Percentiles rank a stretch among this genome's conserved stretches.
Evolutionary conservation across 1,140 invertebrate species (phyloP).

Genomic region (Drosophila asahinai): DNA sequence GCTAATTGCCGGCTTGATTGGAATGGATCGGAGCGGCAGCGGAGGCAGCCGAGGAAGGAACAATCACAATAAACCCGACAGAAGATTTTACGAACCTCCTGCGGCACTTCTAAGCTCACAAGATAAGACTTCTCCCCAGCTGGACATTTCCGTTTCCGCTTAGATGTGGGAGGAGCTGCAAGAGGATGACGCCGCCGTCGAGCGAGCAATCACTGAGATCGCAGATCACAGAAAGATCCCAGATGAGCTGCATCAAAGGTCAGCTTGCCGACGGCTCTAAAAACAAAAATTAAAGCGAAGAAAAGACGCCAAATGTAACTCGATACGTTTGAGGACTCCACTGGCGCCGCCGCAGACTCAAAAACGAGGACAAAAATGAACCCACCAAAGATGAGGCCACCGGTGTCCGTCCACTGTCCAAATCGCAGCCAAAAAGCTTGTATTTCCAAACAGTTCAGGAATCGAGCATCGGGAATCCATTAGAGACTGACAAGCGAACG

Average conservation of each 20-base stretch:
- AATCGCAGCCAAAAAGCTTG: slow-evolving; percentile 51
- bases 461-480: slow-evolving; percentile 56
- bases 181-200: background rate
- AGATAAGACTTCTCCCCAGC: slow-evolving; percentile 17
- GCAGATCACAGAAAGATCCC: slow-evolving; percentile 9
- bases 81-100: slow-evolving; percentile 38
- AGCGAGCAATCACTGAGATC: slow-evolving; percentile 14
- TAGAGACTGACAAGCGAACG: slow-evolving; percentile 70
- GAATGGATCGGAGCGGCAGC: slow-evolving; percentile 27
- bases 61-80: slow-evolving; percentile 51
- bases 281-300: background rate
- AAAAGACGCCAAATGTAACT: slow-evolving; percentile 65
- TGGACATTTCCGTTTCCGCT: slow-evolving; percentile 73
- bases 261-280: slow-evolving; percentile 26
- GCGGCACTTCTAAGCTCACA: slow-evolving; percentile 21
- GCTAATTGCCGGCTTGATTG: slow-evolving; percentile 74
- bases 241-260: slow-evolving; percentile 65
- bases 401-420: slow-evolving; percentile 9
- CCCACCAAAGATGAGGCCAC: slow-evolving; percentile 26
- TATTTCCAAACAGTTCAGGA: slow-evolving; percentile 39
- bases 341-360: slow-evolving; percentile 57
- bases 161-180: slow-evolving; percentile 22
- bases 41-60: background rate
- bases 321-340: slow-evolving; percentile 62
- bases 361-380: slow-evolving; percentile 15